Base-by-base conservation (phyloP, 2,888 invertebrate genomes). In the Ctena decussata region DNA sequence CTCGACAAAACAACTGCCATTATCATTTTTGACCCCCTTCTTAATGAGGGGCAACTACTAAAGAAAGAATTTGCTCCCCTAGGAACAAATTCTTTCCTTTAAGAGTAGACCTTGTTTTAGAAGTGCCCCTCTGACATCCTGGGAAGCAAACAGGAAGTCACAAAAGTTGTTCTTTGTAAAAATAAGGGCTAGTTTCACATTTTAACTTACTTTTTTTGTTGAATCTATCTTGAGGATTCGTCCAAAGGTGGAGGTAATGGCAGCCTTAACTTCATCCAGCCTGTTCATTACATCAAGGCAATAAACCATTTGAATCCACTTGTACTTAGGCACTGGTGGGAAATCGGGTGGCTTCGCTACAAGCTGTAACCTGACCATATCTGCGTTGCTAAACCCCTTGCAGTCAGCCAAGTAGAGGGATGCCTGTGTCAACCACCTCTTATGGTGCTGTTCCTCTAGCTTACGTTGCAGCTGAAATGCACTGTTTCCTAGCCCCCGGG, bases 201-300 rank as follows among this genome's bases (percentile, higher is more conserved):
- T n/a, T n/a, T n/a, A n/a, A n/a, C n/a, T n/a, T 41, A 89, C 85
- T 60, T 91, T 91, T 71, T 91, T 92, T 0, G 91, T 92, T 21
- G 92, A 92, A 60, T 92, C 91, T 65, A 91, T 82, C 53, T 92
- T 92, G 12, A 92, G 70, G 30, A 91, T 71, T 2, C 49, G 12
- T 0, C 91, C 92, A 76, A 84, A 89, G 1, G 77, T 73, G 0
- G 90, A 88, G 0, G 90, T 92, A 5, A 92, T 87, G 18, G 80
- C 49, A 1, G 90, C 90, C 77, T 92, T 91, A 6, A 91, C 79
- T 18, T 88, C 89, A 27, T 83, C 84, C n/a, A 90, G 27, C 12
- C 91, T 30, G 12, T 24, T 27, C 24, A 87, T 44, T 12, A 91
- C 86, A 80, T 92, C 91, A 30, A 60, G 32, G 21, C 77, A 77